phyloP scores from a whole-genome alignment of 1,140 invertebrate genomes.

The Drosophila arizonae region DNA sequence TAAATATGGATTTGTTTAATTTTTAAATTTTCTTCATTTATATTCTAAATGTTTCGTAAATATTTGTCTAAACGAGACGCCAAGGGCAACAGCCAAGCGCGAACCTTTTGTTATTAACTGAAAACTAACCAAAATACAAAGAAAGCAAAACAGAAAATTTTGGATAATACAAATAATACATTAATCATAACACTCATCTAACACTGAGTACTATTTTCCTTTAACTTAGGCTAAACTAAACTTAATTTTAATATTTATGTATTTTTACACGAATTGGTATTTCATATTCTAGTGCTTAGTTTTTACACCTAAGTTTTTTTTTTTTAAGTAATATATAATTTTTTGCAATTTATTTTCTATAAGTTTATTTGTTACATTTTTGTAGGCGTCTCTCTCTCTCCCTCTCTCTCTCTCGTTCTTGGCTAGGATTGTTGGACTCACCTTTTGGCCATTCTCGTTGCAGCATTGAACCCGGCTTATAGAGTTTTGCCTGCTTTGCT shows the following conservation, averaged over 20 bases:
- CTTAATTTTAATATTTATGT: slow-evolving; percentile 68
- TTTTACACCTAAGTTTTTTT: slow-evolving; percentile 61
- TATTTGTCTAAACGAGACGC: slow-evolving; percentile 40
- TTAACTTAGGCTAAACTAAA: slow-evolving; percentile 10
- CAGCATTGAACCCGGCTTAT: too few relatives aligned
- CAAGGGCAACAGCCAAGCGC: neutral
- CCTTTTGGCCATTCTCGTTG: neutral
- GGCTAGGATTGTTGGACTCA: slow-evolving; percentile 17
- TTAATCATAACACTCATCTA: slow-evolving; percentile 24
- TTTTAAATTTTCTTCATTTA: slow-evolving; percentile 20
- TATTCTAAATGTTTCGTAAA: slow-evolving; percentile 54
- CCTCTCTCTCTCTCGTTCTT: slow-evolving; percentile 16
- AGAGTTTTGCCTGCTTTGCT: neutral
- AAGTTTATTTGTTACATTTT: neutral
- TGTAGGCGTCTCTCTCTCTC: neutral
- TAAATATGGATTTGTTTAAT: slow-evolving; percentile 14
- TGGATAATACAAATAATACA: slow-evolving; percentile 15
- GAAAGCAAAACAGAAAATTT: neutral
- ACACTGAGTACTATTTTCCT: slow-evolving; percentile 20
- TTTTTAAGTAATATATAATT: slow-evolving; percentile 53
- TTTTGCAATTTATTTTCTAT: neutral
- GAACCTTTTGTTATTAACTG: slow-evolving; percentile 24
- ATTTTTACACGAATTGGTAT: slow-evolving; percentile 59
- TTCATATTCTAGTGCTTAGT: slow-evolving; percentile 50
- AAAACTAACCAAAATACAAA: slow-evolving; percentile 15